Evolutionary conservation across 1,140 invertebrate genomes (phyloP).

Genomic region (Neodiprion pinetum): DNA sequence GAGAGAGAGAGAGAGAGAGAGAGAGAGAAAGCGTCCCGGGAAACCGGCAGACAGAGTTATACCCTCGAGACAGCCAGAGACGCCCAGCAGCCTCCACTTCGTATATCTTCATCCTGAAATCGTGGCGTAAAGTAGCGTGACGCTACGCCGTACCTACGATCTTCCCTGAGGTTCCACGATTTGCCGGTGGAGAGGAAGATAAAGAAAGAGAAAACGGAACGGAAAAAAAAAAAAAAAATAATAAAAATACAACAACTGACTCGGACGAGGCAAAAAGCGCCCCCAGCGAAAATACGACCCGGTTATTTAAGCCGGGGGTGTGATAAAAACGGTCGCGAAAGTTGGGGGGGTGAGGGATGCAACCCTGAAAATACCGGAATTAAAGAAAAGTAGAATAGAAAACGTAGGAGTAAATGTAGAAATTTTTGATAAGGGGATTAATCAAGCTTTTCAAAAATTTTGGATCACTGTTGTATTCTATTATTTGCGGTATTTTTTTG

Average conservation of each 20-base stretch:
- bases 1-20: neutral
- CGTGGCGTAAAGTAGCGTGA: neutral
- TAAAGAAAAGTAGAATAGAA: too few species aligned
- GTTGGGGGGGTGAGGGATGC: too few species aligned
- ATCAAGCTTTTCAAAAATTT: too few species aligned
- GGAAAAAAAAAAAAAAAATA: neutral
- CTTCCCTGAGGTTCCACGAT: neutral
- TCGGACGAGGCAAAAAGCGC: too few species aligned
- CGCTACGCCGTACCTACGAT: neutral
- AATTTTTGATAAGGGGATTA: too few species aligned
- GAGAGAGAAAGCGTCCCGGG: neutral
- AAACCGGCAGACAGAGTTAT: conserved; percentile 1
- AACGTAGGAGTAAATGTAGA: too few species aligned
- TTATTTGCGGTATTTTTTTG: too few species aligned
- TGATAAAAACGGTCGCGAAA: too few species aligned
- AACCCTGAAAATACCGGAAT: too few species aligned
- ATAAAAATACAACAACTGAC: neutral
- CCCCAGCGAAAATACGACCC: too few species aligned
- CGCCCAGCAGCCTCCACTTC: neutral
- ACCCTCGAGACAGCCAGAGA: conserved; percentile 1
- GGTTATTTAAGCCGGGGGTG: too few species aligned
- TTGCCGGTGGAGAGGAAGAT: neutral
- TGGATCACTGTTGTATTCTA: too few species aligned
- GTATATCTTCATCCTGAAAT: conserved; percentile 1
- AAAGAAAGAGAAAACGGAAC: neutral